Conservation (phyloP, 2,888 invertebrate genomes). For the Coelopa pilipes region DNA sequence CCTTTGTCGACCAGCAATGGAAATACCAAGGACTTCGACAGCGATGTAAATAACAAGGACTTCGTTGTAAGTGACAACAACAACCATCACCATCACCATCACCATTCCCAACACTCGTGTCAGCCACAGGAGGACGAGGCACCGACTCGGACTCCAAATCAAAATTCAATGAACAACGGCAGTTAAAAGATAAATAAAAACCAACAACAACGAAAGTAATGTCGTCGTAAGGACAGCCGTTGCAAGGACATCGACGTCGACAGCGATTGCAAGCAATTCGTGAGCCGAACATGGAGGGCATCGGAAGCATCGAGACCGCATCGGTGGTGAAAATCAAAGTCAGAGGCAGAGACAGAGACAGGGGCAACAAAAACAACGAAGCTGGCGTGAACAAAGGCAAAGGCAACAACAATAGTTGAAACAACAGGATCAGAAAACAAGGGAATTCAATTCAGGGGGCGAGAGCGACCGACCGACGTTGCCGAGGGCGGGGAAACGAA, state of each 20-base stretch:
- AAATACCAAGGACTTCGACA: too few relatives aligned
- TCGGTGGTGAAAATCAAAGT: background rate
- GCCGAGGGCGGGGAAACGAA: background rate
- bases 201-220: background rate
- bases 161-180: constrained; percentile 3
- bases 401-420: too few relatives aligned
- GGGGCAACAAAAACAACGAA: background rate
- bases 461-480: too few relatives aligned
- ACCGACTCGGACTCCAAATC: background rate
- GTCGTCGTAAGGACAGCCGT: background rate
- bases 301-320: background rate
- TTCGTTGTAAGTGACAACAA: too few relatives aligned
- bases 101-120: too few relatives aligned
- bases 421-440: too few relatives aligned
- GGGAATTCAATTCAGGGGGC: too few relatives aligned
- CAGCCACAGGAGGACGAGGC: background rate
- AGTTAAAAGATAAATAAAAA: constrained; percentile 1
- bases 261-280: too few relatives aligned
- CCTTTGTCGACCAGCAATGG: too few relatives aligned
- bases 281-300: background rate
- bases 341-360: background rate
- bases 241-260: background rate
- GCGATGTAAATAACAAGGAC: too few relatives aligned
- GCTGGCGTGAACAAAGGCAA: too few relatives aligned
- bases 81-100: too few relatives aligned